These are phyloP conservation scores for Enteromius treurensis DNA, from an alignment of 2,797 vertebrate genomes.

Conservation along the genomic window DNA sequence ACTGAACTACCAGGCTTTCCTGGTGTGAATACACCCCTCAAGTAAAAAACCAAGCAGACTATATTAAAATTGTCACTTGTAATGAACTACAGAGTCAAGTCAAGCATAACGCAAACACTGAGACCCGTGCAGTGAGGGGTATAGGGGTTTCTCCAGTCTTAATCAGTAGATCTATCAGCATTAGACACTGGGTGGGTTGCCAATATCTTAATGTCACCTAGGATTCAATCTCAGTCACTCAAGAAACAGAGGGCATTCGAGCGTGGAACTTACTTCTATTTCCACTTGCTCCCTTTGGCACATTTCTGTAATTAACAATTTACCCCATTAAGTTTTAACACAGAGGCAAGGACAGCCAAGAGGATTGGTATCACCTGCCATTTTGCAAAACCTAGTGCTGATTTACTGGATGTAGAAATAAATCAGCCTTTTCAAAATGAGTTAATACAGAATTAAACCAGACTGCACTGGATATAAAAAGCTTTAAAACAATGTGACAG, in stretches of 20 bases:
- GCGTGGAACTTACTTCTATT: slow-evolving; percentile 1
- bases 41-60: not conserved
- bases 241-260: slow-evolving; percentile 24
- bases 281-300: slow-evolving; percentile 5
- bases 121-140: slow-evolving; percentile 27
- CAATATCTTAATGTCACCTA: slow-evolving; percentile 49
- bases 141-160: slow-evolving; percentile 14
- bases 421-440: slow-evolving; percentile 51
- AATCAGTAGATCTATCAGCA: slow-evolving; percentile 60
- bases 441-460: slow-evolving; percentile 45
- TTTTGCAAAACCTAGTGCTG: slow-evolving; percentile 27
- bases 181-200: slow-evolving; percentile 47
- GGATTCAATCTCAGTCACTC: slow-evolving; percentile 14
- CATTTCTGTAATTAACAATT: slow-evolving; percentile 43
- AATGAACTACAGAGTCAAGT: slow-evolving; percentile 22
- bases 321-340: slow-evolving; percentile 35
- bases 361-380: slow-evolving; percentile 47
- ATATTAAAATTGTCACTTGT: slow-evolving; percentile 5
- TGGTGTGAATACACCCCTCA: not conserved
- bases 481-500: slow-evolving; percentile 46
- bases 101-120: slow-evolving; percentile 33
- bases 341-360: slow-evolving; percentile 12
- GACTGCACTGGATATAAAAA: slow-evolving; percentile 28
- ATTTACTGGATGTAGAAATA: slow-evolving; percentile 48
- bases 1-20: not conserved